Conservation (phyloP, 1,140 invertebrate species). For the Gryllus bimaculatus region DNA sequence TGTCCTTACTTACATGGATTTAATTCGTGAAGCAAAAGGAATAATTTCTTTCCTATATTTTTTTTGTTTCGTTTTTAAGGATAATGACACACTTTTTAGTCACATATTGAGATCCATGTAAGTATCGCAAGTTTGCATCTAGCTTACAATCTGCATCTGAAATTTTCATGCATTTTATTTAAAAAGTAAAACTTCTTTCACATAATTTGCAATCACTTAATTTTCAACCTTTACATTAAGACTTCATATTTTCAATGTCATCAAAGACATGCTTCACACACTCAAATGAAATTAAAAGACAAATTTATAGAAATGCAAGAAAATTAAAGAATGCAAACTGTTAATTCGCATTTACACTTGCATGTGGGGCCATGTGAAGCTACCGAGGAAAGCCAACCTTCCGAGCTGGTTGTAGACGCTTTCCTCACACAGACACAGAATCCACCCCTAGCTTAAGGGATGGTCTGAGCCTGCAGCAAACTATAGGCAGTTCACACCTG, state of each 20-base stretch:
- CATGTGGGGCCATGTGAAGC: background rate
- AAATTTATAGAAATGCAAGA: background rate
- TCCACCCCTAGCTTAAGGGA: slow-evolving; percentile 42
- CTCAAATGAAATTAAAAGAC: too few species aligned
- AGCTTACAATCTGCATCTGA: background rate
- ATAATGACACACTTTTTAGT: background rate
- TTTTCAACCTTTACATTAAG: too few species aligned
- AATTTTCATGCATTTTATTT: background rate
- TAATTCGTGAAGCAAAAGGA: background rate
- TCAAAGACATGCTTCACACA: too few species aligned
- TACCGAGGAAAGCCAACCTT: slow-evolving; percentile 7
- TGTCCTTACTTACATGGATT: slow-evolving; percentile 6
- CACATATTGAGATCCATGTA: background rate
- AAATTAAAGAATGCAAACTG: background rate
- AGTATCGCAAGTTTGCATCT: background rate
- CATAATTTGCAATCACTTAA: too few species aligned
- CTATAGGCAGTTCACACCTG: slow-evolving; percentile 36
- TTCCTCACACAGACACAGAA: slow-evolving; percentile 42
- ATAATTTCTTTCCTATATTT: background rate
- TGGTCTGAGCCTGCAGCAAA: slow-evolving; percentile 43
- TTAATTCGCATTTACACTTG: background rate
- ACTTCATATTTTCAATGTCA: too few species aligned
- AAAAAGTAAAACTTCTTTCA: too few species aligned
- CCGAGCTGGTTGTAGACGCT: background rate
- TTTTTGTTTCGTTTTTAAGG: background rate